Percentiles rank a stretch among this genome's conserved stretches.
These are phyloP conservation scores for Reinhardtius hippoglossoides DNA, from an alignment of 2,113 vertebrate species.

Conservation along the genomic window DNA sequence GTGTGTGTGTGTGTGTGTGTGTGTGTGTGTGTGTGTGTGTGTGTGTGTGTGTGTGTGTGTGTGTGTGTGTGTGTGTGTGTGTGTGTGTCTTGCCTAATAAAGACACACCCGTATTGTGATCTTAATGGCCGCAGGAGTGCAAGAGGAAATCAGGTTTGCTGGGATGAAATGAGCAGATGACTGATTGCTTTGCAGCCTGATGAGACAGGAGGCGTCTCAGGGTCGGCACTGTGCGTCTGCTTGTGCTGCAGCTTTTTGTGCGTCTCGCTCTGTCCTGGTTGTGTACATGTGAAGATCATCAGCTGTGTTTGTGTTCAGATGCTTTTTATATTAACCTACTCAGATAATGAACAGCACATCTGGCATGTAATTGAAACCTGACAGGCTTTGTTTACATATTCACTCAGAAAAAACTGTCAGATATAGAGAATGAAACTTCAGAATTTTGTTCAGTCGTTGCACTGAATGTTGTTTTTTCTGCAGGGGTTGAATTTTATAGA, in stretches of 20 bases:
- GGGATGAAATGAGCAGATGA: conserved; percentile 3
- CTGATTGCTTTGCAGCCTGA: conserved; percentile 22
- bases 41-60: no score
- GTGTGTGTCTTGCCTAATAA: neutral
- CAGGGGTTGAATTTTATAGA: neutral
- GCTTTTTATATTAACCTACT: conserved; percentile 1
- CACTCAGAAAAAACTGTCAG: neutral
- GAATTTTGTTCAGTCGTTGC: no score
- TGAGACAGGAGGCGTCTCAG: neutral
- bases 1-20: neutral
- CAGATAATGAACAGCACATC: neutral
- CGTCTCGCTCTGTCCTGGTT: neutral
- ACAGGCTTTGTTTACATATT: neutral
- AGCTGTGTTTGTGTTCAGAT: neutral
- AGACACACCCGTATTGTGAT: neutral
- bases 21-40: no score
- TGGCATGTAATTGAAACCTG: conserved; percentile 5
- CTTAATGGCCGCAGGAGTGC: neutral
- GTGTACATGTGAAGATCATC: neutral
- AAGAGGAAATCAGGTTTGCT: conserved; percentile 10
- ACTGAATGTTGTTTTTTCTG: no score
- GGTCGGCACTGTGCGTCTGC: conserved; percentile 17
- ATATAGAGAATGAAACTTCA: neutral
- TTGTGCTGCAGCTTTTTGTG: conserved; percentile 21
- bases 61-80: no score